Evolutionary conservation across 2,797 vertebrate species (phyloP).

Genomic region (Rhabdomys pumilio): DNA sequence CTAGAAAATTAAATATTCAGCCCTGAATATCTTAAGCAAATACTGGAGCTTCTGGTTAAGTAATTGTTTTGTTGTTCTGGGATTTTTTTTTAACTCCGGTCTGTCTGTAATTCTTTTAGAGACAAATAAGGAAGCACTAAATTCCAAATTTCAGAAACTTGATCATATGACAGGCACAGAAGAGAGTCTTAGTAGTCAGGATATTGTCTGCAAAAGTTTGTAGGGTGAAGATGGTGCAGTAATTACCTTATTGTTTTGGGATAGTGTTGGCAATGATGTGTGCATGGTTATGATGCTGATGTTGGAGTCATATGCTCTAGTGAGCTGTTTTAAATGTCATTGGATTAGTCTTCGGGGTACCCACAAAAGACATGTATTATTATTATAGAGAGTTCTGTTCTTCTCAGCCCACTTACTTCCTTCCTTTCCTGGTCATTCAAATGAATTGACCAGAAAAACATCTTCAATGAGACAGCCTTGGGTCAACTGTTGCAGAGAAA

Average conservation of each 20-base stretch:
- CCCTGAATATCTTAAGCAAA: slow-evolving; percentile 26
- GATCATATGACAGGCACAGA: background rate
- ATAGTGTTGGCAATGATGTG: background rate
- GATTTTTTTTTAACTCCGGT: slow-evolving; percentile 7
- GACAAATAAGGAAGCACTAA: background rate
- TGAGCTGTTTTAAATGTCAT: slow-evolving; percentile 13
- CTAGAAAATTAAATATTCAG: background rate
- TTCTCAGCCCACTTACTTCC: background rate
- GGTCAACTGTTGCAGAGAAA: background rate
- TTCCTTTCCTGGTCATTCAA: background rate
- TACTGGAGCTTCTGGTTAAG: slow-evolving; percentile 12
- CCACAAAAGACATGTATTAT: background rate
- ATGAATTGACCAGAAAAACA: slow-evolving; percentile 9
- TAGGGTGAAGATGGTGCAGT: background rate
- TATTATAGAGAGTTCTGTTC: background rate
- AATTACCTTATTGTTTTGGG: background rate
- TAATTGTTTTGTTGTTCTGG: background rate
- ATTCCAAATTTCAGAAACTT: slow-evolving; percentile 50
- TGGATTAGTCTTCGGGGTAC: slow-evolving; percentile 23
- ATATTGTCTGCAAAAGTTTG: background rate
- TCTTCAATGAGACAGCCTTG: background rate
- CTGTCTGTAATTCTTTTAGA: slow-evolving; percentile 41
- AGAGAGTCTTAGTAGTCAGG: background rate
- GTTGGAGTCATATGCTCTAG: background rate
- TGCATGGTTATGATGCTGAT: background rate